Evolutionary conservation across 2,888 invertebrate genomes (phyloP), one percentile per base, ranked within the genome.

Genomic region (Eustalomyia histrio): DNA sequence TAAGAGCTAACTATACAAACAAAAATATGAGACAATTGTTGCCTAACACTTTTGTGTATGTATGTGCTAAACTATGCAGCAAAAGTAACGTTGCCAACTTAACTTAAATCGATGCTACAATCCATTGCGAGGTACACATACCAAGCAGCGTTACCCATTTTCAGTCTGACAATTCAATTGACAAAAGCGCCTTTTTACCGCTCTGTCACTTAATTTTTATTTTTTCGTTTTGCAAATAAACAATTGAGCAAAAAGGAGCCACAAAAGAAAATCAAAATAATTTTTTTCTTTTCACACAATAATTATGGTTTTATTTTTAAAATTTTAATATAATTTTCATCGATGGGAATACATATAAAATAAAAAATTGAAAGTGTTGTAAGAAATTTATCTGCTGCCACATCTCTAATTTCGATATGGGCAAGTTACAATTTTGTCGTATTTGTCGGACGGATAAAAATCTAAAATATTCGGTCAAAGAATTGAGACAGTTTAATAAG

Each of bases 361-460:
- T 24, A 47, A 7, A 57, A 47, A 47, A n/a, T 47, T 7, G 5
- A 33, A 55, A 55, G 16, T 43, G 14, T 1, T 29, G 9, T 9
- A 57, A 10, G 3, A 35, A 64, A 39, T 47, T 57, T 14, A 33
- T 50, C 18, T 58, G 43, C 18, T 58, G 43, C 21, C 29, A 18
- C 35, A 35, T 76, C 18, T 24, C 9, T 53, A 6, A 29, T 29
- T 58, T 58, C 50, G 68, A 71, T 43, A 81, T 81, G 81, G 65
- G 65, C 35, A 83, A 67, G 65, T 80, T 81, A 76, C 80, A 84
- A 60, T 75, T 81, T 61, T 85, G 85, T 67, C 84, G 85, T 33
- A 84, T 85, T 71, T 85, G 85, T 50, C 83, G 85, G 12, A 83
- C 83, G 18, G 83, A 83, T 76, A 80, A 80, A 10, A 84, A 85